Conservation (phyloP, 2,888 invertebrate species). For the Hofmannophila pseudospretella region DNA sequence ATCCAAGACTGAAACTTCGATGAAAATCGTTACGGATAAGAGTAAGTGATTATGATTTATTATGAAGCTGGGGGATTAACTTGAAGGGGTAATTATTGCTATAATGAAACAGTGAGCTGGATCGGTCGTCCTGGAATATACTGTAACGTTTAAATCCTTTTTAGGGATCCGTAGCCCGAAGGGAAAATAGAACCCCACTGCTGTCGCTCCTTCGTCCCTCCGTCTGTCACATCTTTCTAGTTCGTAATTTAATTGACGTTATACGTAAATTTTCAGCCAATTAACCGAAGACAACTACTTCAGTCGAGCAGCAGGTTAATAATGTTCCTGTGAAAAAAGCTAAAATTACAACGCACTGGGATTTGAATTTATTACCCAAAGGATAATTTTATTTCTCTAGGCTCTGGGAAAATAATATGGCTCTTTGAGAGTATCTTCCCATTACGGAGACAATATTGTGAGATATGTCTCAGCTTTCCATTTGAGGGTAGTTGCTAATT, state of each 20-base stretch:
- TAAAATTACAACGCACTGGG: constrained; percentile 65
- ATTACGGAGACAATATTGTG: constrained; percentile 56
- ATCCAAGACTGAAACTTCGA: constrained; percentile 20
- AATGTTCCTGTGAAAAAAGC: constrained; percentile 48
- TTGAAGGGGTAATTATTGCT: neutral
- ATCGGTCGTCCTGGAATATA: neutral
- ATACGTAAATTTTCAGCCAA: too few relatives aligned
- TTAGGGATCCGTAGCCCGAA: too few relatives aligned
- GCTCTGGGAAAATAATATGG: constrained; percentile 45
- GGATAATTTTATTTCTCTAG: constrained; percentile 69
- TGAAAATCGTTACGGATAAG: constrained; percentile 19
- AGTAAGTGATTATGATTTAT: constrained; percentile 28
- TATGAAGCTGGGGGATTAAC: constrained; percentile 3
- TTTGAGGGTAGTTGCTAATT: constrained; percentile 13
- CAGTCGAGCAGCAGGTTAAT: too few relatives aligned
- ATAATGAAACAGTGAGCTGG: neutral
- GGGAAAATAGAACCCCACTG: too few relatives aligned
- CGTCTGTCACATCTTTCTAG: too few relatives aligned
- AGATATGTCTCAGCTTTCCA: constrained; percentile 38
- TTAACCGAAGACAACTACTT: too few relatives aligned
- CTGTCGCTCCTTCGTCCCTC: too few relatives aligned
- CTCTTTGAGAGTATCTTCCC: constrained; percentile 35
- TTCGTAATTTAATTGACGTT: too few relatives aligned
- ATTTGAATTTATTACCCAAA: constrained; percentile 73
- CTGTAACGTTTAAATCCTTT: neutral